phyloP scores from a whole-genome alignment of 1,140 invertebrate genomes.

The Papilio glaucus region DNA sequence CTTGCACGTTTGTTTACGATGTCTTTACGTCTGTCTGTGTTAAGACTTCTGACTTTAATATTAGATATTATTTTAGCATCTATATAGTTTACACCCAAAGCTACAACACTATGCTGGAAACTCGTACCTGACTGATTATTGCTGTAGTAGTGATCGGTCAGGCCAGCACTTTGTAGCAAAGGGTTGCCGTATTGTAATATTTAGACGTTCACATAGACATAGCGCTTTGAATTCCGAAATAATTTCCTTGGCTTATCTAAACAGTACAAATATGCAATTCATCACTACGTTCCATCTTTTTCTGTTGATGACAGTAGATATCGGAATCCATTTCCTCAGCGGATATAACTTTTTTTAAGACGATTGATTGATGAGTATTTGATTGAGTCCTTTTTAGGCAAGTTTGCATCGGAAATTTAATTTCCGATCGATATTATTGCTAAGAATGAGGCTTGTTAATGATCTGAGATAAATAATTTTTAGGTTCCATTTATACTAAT shows the following conservation, averaged over 20 bases:
- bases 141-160: too few relatives aligned
- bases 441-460: slow-evolving; percentile 8
- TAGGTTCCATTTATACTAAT: not conserved
- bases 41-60: too few relatives aligned
- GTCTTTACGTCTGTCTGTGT: too few relatives aligned
- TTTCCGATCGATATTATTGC: slow-evolving; percentile 15
- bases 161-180: too few relatives aligned
- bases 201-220: not conserved
- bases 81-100: too few relatives aligned
- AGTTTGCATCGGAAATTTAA: slow-evolving; percentile 9
- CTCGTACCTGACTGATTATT: too few relatives aligned
- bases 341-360: slow-evolving; percentile 28
- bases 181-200: too few relatives aligned
- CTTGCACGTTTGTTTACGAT: too few relatives aligned
- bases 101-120: too few relatives aligned
- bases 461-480: not conserved
- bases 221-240: not conserved
- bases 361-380: slow-evolving; percentile 31
- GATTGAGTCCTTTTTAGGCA: slow-evolving; percentile 14
- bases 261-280: not conserved
- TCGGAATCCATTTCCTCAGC: slow-evolving; percentile 18
- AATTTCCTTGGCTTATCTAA: not conserved
- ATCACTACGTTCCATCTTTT: not conserved
- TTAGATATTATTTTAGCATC: too few relatives aligned
- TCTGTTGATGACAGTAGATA: slow-evolving; percentile 7